Evolutionary conservation across 2,888 invertebrate species (phyloP).

Genomic region (Odontocolon sp.): DNA sequence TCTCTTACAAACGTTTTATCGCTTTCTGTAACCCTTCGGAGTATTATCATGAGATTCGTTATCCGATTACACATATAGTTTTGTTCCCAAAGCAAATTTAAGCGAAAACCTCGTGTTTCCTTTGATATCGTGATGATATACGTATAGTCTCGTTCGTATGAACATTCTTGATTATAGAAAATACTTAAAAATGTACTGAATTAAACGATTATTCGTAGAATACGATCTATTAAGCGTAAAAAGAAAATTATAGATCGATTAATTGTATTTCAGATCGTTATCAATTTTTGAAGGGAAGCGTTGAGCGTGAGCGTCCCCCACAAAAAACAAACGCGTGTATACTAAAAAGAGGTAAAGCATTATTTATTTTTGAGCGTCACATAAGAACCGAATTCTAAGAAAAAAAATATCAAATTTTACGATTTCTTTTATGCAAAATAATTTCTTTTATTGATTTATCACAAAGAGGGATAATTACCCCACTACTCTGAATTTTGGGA

Average conservation of each 20-base stretch:
- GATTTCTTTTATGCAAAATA: too few relatives aligned
- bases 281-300: conserved; percentile 4
- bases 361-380: too few relatives aligned
- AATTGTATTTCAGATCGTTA: conserved; percentile 38
- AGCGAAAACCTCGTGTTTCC: not conserved
- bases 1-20: not conserved
- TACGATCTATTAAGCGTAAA: conserved; percentile 20
- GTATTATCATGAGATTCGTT: not conserved
- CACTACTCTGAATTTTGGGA: too few relatives aligned
- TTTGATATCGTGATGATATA: conserved; percentile 68
- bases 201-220: not conserved
- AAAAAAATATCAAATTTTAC: too few relatives aligned
- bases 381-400: too few relatives aligned
- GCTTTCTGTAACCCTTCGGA: not conserved
- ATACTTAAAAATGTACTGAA: conserved; percentile 57
- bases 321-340: not conserved
- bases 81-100: not conserved
- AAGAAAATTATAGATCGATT: conserved; percentile 28
- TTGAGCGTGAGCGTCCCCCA: not conserved
- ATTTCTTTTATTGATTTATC: too few relatives aligned
- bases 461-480: too few relatives aligned
- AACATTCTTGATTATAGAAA: conserved; percentile 68
- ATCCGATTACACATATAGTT: conserved; percentile 29
- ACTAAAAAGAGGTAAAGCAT: not conserved
- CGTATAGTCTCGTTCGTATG: conserved; percentile 77